Conservation (phyloP, 2,797 vertebrate species). For the Meriones psammophilus region DNA sequence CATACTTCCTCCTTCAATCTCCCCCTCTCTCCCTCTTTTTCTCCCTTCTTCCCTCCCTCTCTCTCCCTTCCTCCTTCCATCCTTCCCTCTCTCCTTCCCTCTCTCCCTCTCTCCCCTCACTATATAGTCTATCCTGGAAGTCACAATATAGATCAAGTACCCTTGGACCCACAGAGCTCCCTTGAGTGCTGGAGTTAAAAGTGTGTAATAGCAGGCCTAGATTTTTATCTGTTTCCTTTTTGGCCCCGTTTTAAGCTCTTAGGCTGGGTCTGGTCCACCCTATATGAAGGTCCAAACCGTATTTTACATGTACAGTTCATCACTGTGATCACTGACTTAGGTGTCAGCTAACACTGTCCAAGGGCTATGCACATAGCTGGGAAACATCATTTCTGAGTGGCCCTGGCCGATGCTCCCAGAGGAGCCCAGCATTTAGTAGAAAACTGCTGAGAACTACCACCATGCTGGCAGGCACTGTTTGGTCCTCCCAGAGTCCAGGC, state of each 20-base stretch:
- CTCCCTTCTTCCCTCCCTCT: too few species aligned
- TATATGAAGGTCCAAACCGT: not conserved
- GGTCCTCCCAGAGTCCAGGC: not conserved
- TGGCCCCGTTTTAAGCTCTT: not conserved
- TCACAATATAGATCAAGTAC: not conserved
- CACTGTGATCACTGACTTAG: not conserved
- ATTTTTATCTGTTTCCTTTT: conserved; percentile 8
- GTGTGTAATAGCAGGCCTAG: too few species aligned
- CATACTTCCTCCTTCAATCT: too few species aligned
- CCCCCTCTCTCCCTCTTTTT: too few species aligned
- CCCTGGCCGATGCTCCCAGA: not conserved
- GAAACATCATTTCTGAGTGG: not conserved
- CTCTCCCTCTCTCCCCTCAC: not conserved
- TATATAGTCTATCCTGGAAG: not conserved
- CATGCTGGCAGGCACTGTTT: not conserved
- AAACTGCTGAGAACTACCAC: not conserved
- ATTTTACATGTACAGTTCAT: not conserved
- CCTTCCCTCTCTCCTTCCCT: not conserved
- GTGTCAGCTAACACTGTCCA: not conserved
- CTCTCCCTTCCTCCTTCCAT: too few species aligned
- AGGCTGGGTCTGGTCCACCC: not conserved
- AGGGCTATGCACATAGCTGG: not conserved
- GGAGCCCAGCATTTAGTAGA: not conserved
- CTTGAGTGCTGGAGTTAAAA: not conserved
- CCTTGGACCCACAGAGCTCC: not conserved